Evolutionary conservation across 2,113 vertebrate species (phyloP).

Genomic region (Neoarius graeffei): DNA sequence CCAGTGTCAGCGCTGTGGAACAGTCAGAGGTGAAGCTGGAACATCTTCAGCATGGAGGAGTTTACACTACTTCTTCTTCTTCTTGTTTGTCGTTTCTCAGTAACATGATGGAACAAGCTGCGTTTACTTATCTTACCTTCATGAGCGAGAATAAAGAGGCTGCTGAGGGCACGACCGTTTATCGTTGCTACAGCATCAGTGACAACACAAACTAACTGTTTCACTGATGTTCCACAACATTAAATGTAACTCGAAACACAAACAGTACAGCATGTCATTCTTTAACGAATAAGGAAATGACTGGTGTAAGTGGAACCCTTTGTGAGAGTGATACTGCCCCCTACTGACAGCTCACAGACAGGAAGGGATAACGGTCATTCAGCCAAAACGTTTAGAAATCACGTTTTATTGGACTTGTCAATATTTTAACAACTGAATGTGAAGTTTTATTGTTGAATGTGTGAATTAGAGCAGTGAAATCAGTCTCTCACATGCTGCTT

Average conservation of each 20-base stretch:
- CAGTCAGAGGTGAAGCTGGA: too few species aligned
- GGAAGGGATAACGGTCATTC: neutral
- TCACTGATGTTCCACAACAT: too few species aligned
- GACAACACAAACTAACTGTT: neutral
- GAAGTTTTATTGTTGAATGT: neutral
- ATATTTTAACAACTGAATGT: neutral
- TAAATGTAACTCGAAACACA: too few species aligned
- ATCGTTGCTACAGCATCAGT: neutral
- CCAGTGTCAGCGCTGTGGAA: too few species aligned
- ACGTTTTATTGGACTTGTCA: neutral
- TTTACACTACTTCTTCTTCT: too few species aligned
- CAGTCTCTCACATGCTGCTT: neutral
- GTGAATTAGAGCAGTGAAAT: neutral
- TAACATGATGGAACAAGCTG: too few species aligned
- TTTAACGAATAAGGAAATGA: too few species aligned
- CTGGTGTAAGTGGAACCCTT: neutral
- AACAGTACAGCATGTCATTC: too few species aligned
- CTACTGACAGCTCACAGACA: neutral
- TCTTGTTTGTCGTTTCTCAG: too few species aligned
- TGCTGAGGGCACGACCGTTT: neutral
- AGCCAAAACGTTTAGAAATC: neutral
- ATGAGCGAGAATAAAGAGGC: neutral
- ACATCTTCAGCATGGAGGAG: too few species aligned
- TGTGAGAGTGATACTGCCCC: neutral
- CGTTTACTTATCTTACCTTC: too few species aligned